A percentile compares a stretch with the other conserved stretches of the same genome.
phyloP scores from a whole-genome alignment of 2,888 invertebrate genomes.

The Dastarcus helophoroides region DNA sequence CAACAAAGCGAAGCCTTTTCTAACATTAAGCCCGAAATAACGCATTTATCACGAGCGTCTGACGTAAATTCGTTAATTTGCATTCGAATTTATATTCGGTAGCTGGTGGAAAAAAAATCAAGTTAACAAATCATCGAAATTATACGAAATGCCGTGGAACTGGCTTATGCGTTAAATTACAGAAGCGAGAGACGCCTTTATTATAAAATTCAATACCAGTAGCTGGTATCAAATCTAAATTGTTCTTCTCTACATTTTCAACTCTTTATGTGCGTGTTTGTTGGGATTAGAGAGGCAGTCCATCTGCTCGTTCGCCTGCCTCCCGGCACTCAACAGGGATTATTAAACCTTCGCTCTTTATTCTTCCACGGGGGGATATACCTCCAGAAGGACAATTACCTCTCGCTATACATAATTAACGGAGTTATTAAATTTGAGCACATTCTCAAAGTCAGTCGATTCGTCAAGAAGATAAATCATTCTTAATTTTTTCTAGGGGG shows the following conservation, averaged over 20 bases:
- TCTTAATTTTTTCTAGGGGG: too few relatives aligned
- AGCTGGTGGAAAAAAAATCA: constrained; percentile 26
- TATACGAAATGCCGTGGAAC: constrained; percentile 19
- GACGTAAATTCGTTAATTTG: constrained; percentile 31
- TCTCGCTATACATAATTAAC: too few relatives aligned
- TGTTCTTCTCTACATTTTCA: constrained; percentile 27
- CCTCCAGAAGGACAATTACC: too few relatives aligned
- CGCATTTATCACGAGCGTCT: constrained; percentile 26
- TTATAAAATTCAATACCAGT: constrained; percentile 27
- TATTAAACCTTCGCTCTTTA: constrained; percentile 15
- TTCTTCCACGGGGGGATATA: constrained; percentile 3
- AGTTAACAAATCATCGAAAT: constrained; percentile 31
- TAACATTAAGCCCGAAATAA: too few relatives aligned
- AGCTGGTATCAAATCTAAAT: constrained; percentile 24
- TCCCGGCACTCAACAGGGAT: constrained; percentile 24
- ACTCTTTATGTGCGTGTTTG: constrained; percentile 25
- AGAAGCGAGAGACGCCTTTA: background rate
- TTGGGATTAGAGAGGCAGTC: constrained; percentile 16
- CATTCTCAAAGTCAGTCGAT: too few relatives aligned
- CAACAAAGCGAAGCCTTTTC: too few relatives aligned
- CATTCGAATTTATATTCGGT: constrained; percentile 29
- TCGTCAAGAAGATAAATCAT: too few relatives aligned
- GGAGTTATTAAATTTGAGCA: too few relatives aligned
- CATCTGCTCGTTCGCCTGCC: constrained; percentile 7
- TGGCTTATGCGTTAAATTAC: constrained; percentile 22